phyloP scores from a whole-genome alignment of 2,888 invertebrate species.

The Nomada ruficornis region DNA sequence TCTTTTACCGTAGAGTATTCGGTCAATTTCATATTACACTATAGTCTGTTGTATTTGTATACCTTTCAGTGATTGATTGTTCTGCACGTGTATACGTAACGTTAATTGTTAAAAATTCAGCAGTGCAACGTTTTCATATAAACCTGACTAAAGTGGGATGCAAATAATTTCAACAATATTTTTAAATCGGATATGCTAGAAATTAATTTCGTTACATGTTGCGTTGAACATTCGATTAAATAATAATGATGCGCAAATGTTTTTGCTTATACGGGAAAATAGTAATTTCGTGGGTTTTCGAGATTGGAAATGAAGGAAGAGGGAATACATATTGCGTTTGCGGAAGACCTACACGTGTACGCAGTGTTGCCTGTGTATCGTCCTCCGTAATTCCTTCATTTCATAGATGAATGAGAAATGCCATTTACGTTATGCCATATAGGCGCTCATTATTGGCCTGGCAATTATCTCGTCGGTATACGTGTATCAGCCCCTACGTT shows the following conservation, averaged over 20 bases:
- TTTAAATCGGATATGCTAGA: too few relatives aligned
- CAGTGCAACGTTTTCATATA: too few relatives aligned
- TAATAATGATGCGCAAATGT: background rate
- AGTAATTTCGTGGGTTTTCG: conserved; percentile 9
- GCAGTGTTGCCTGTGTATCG: background rate
- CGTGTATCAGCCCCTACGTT: background rate
- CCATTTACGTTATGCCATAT: conserved; percentile 34
- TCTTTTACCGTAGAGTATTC: too few relatives aligned
- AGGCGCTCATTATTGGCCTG: conserved; percentile 42
- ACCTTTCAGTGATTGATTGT: too few relatives aligned
- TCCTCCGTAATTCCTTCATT: conserved; percentile 49
- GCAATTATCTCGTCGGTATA: conserved; percentile 37
- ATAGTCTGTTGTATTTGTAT: too few relatives aligned
- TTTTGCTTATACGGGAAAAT: background rate
- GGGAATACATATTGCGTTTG: conserved; percentile 18
- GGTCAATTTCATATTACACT: too few relatives aligned
- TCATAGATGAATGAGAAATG: conserved; percentile 51
- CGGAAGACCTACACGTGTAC: background rate
- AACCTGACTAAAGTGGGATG: too few relatives aligned
- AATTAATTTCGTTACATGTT: too few relatives aligned
- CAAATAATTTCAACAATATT: too few relatives aligned
- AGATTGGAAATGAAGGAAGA: background rate
- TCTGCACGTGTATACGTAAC: too few relatives aligned
- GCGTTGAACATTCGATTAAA: too few relatives aligned
- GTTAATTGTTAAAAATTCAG: too few relatives aligned